These are phyloP conservation scores for Carassius gibelio DNA, from an alignment of 2,113 vertebrate genomes.

Conservation along the genomic window DNA sequence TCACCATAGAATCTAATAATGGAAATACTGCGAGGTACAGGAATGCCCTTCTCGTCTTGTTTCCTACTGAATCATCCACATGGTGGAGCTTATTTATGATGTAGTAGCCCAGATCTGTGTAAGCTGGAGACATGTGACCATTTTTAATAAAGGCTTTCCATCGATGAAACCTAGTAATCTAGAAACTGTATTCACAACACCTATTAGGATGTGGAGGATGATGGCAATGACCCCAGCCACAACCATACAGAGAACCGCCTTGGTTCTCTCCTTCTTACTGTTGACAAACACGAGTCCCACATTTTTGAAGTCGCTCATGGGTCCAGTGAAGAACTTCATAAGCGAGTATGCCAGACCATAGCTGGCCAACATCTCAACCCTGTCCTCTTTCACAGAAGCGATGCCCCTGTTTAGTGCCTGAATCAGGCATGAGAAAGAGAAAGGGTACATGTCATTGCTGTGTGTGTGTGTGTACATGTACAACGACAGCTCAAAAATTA, in stretches of 20 bases:
- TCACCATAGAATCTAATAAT: conserved; percentile 97
- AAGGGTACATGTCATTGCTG: neutral
- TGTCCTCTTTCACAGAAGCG: conserved; percentile 93
- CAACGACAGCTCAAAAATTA: too few relatives aligned
- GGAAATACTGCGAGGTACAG: conserved; percentile 95
- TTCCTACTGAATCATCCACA: conserved; percentile 94
- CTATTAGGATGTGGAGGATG: conserved; percentile 91
- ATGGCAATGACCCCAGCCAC: conserved; percentile 90
- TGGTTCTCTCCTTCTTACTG: conserved; percentile 91
- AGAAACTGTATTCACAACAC: conserved; percentile 58
- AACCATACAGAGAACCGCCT: conserved; percentile 95
- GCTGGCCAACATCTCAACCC: conserved; percentile 97
- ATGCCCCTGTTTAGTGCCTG: conserved; percentile 98
- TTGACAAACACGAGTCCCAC: conserved; percentile 98
- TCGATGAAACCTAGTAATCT: too few relatives aligned
- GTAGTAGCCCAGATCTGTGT: conserved; percentile 88
- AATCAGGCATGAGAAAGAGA: conserved; percentile 35
- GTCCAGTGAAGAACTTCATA: conserved; percentile 99
- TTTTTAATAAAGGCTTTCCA: neutral
- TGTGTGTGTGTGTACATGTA: neutral
- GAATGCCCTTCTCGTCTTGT: conserved; percentile 93
- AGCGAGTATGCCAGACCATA: conserved; percentile 97
- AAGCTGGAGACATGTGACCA: conserved; percentile 75
- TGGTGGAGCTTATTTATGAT: conserved; percentile 99
- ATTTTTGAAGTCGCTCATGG: conserved; percentile 99